Percentiles rank a stretch among this genome's conserved stretches.
Conservation (phyloP, 2,797 vertebrate species). For the Argentina silus region DNA sequence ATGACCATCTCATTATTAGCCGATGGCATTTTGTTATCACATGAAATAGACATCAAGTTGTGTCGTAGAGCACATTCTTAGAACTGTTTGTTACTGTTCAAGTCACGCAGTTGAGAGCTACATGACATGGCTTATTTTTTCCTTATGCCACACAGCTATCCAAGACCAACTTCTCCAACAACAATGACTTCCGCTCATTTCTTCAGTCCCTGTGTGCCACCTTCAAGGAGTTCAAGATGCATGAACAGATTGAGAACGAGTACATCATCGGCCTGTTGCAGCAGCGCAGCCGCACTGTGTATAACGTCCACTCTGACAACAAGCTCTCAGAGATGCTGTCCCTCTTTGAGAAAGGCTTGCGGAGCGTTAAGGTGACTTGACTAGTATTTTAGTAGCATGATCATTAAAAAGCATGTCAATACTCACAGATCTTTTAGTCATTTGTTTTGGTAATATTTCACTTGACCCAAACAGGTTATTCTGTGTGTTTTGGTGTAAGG, state of each 20-base stretch:
- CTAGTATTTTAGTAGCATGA: neutral
- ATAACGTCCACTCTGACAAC: conserved; percentile 97
- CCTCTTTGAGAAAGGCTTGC: conserved; percentile 95
- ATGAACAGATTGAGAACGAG: conserved; percentile 98
- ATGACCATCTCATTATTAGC: no score
- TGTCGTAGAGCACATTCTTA: no score
- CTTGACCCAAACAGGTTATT: no score
- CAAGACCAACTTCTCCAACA: conserved; percentile 99
- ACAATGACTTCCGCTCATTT: conserved; percentile 95
- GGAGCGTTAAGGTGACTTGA: conserved; percentile 88
- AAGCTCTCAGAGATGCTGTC: conserved; percentile 97
- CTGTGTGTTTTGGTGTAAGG: no score
- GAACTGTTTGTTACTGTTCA: neutral
- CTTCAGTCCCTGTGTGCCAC: conserved; percentile 94
- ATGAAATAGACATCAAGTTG: no score
- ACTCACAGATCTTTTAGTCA: neutral
- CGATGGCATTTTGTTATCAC: no score
- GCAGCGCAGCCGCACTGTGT: conserved; percentile 92
- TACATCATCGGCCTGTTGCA: conserved; percentile 95
- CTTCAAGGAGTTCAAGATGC: conserved; percentile 99
- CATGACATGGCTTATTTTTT: neutral
- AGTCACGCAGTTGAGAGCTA: neutral
- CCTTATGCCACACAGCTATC: conserved; percentile 81
- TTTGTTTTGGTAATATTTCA: no score
- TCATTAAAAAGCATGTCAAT: neutral